Conservation (phyloP, 2,797 vertebrate genomes). For the Onychomys arenicola region DNA sequence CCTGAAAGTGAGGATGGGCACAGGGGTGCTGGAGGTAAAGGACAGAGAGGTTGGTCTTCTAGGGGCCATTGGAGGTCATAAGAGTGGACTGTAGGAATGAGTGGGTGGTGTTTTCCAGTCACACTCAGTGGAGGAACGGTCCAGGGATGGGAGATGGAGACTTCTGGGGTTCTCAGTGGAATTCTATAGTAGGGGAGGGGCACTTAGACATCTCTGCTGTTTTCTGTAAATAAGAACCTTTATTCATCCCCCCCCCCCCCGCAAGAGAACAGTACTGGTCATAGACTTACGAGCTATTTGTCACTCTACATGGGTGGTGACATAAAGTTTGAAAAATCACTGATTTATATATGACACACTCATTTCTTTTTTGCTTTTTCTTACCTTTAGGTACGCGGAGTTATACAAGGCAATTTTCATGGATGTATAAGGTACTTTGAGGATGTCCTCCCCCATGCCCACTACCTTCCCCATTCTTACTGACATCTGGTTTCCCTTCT, state of each 20-base stretch:
- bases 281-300: background rate
- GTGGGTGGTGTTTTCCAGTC: background rate
- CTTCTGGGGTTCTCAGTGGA: background rate
- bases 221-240: background rate
- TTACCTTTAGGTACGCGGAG: background rate
- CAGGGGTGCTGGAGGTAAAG: background rate
- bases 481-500: background rate
- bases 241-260: background rate
- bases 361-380: background rate
- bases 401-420: background rate
- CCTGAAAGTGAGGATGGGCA: background rate
- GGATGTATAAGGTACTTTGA: background rate
- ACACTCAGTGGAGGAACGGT: background rate
- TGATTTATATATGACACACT: background rate
- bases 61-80: background rate
- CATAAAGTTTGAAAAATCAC: conserved; percentile 13
- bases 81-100: background rate
- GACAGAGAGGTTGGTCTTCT: background rate
- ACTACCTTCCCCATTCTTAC: background rate
- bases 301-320: background rate
- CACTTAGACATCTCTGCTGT: background rate
- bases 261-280: background rate
- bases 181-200: background rate
- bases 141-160: background rate
- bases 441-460: background rate